Conservation (phyloP, 2,113 vertebrate species). For the Pogona vitticeps region DNA sequence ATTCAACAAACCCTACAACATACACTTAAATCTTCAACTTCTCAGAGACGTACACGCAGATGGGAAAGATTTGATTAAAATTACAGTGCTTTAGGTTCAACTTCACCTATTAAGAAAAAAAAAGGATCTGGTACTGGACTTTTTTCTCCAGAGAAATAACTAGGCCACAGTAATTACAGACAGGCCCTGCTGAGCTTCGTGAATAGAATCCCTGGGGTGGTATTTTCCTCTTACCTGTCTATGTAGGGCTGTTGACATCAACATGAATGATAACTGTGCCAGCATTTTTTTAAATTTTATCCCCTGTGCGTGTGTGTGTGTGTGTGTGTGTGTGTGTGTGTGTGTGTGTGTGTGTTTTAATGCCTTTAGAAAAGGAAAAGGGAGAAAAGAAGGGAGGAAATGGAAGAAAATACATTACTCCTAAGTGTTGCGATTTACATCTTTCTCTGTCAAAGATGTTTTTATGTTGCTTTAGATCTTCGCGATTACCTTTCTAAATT, state of each 20-base stretch:
- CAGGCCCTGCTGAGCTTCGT: slow-evolving; percentile 71
- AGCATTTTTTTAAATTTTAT: slow-evolving; percentile 29
- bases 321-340: slow-evolving; percentile 9
- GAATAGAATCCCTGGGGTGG: slow-evolving; percentile 74
- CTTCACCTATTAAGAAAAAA: slow-evolving; percentile 83
- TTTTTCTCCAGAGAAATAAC: slow-evolving; percentile 77
- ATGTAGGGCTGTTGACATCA: slow-evolving; percentile 75
- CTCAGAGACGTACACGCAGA: slow-evolving; percentile 77
- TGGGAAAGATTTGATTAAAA: slow-evolving; percentile 87
- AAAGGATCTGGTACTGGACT: slow-evolving; percentile 76
- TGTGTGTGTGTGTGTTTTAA: slow-evolving; percentile 24
- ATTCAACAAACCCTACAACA: slow-evolving; percentile 78
- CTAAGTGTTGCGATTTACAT: slow-evolving; percentile 50
- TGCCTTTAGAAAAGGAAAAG: slow-evolving; percentile 50
- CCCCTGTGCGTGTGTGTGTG: background rate
- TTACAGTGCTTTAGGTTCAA: slow-evolving; percentile 87
- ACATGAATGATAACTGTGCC: slow-evolving; percentile 71
- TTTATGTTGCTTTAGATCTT: slow-evolving; percentile 51
- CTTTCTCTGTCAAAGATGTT: slow-evolving; percentile 58
- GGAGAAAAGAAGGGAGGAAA: background rate
- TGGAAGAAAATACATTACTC: slow-evolving; percentile 39
- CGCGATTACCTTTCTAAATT: slow-evolving; percentile 52
- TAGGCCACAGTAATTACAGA: slow-evolving; percentile 81
- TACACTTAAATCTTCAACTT: slow-evolving; percentile 86
- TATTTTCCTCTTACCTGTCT: slow-evolving; percentile 80